These are phyloP conservation scores for Brachyistius frenatus DNA, from an alignment of 2,113 vertebrate species.

Conservation along the genomic window DNA sequence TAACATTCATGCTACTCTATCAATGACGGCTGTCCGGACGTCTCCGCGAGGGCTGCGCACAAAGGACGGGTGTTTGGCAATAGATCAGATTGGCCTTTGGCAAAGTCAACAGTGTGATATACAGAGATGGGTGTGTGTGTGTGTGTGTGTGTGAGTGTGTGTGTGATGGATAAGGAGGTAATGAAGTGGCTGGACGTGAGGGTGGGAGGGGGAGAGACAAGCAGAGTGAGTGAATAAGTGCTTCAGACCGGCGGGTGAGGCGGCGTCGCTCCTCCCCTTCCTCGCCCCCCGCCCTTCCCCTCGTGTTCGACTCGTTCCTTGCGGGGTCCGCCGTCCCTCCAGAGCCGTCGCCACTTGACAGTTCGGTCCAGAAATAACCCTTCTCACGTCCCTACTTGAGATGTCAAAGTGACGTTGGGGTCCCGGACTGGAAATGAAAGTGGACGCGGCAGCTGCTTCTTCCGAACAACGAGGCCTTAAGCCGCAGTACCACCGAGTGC, in stretches of 20 bases:
- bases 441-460: too few species aligned
- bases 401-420: too few species aligned
- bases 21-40: slow-evolving; percentile 38
- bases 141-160: slow-evolving; percentile 27
- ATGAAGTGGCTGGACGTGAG: slow-evolving; percentile 47
- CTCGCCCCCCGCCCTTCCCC: background rate
- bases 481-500: too few species aligned
- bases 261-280: background rate
- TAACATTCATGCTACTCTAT: slow-evolving; percentile 70
- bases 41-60: slow-evolving; percentile 28
- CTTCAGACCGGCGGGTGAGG: slow-evolving; percentile 13
- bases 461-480: too few species aligned
- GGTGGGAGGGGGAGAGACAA: background rate
- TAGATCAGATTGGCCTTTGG: slow-evolving; percentile 69
- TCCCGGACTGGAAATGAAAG: too few species aligned
- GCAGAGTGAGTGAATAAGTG: slow-evolving; percentile 14
- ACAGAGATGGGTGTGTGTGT: slow-evolving; percentile 43
- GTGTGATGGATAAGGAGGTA: slow-evolving; percentile 49
- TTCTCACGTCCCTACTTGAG: too few species aligned
- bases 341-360: background rate
- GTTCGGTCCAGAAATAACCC: too few species aligned
- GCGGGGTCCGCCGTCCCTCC: background rate
- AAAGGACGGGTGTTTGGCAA: slow-evolving; percentile 56
- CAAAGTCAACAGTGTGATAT: slow-evolving; percentile 62
- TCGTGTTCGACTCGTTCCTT: background rate